Evolutionary conservation across 2,888 invertebrate species (phyloP), one percentile per base, ranked within the genome.

Genomic region (Drosophila cracens): DNA sequence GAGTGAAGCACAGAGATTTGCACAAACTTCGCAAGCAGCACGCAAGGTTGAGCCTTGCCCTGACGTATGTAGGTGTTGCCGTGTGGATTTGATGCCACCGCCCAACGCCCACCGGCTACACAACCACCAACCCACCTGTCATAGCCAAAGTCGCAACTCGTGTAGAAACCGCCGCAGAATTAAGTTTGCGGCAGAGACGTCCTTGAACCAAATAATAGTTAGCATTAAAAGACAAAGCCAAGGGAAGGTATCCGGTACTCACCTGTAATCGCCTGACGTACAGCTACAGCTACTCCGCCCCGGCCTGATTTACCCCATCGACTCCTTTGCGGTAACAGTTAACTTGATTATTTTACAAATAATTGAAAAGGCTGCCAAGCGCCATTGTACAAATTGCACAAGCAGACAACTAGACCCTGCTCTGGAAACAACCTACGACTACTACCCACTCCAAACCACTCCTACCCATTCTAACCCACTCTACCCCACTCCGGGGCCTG

Each of bases 331-430:
- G 86, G 90, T 81, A 73, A 74, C 73, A 86, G 78, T 86, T 86
- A 86, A 87, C 87, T 89, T 87, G 89, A 87, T 87, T 90, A 87
- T 90, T 90, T 87, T 87, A 58, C 81, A 89, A 90, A 90, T 87
- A 87, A 87, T 90, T 87, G 86, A 87, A 87, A 90, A 90, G 90
- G 87, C 87, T 75, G 70, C 72, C 73, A 64, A 59, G 72, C 57
- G 79, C 68, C 76, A 85, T 76, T 85, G 76, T 72, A 81, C 67
- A 88, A 87, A 85, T 82, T 87, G 85, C 73, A 67, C 70, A 76
- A 56, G 59, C 59, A 79, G 66, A 80, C 83, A 78, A 61, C 53
- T 27, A 56, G 16, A 56, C 54, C 54, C 54, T 54, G 25, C 25
- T 10, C 11, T 25, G 21, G 11, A 56, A 11, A 13, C 13, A 56